Conservation (phyloP, 2,113 vertebrate genomes). For the Rhea pennata region DNA sequence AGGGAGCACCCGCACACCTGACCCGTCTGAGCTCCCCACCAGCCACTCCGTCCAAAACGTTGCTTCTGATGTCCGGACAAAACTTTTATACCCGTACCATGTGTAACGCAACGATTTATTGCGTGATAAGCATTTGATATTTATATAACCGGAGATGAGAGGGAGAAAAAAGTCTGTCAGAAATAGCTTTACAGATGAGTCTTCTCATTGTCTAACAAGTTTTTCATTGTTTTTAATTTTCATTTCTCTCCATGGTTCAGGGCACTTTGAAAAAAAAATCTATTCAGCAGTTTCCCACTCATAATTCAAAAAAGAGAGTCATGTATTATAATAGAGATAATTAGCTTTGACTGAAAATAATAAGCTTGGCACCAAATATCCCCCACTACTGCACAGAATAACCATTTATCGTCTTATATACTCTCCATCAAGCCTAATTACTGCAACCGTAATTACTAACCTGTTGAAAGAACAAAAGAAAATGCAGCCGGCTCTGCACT, state of each 20-base stretch:
- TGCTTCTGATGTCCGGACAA: background rate
- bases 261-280: constrained; percentile 69
- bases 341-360: constrained; percentile 80
- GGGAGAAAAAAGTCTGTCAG: constrained; percentile 58
- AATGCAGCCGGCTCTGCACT: constrained; percentile 55
- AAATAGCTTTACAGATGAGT: constrained; percentile 73
- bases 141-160: constrained; percentile 61
- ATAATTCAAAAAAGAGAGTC: constrained; percentile 81
- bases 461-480: constrained; percentile 81
- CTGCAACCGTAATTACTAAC: constrained; percentile 81
- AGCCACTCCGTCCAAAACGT: background rate
- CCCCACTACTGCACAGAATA: constrained; percentile 69
- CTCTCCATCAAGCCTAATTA: constrained; percentile 80
- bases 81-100: background rate
- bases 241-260: constrained; percentile 76
- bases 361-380: constrained; percentile 73
- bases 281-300: constrained; percentile 82
- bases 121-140: constrained; percentile 62
- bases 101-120: constrained; percentile 8
- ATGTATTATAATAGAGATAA: constrained; percentile 80
- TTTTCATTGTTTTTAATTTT: constrained; percentile 78
- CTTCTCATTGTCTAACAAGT: constrained; percentile 77
- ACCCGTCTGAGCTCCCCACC: fast-evolving
- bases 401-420: constrained; percentile 76
- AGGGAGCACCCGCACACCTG: fast-evolving